Percentiles rank a stretch among this genome's conserved stretches.
These are phyloP conservation scores for Ormyrus labotus DNA, from an alignment of 2,888 invertebrate genomes.

Conservation along the genomic window DNA sequence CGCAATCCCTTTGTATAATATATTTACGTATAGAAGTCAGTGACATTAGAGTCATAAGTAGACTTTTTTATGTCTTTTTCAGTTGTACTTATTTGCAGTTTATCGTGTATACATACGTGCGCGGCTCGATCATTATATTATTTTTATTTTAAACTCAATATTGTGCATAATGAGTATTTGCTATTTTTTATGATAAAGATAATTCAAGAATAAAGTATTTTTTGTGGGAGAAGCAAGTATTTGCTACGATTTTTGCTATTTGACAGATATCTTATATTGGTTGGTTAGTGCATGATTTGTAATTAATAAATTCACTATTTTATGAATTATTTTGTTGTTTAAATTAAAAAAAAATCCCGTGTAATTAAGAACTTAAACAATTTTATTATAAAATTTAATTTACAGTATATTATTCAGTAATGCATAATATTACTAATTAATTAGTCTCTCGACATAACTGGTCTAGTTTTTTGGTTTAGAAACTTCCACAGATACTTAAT, in stretches of 20 bases:
- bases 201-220: conserved; percentile 60
- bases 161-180: conserved; percentile 62
- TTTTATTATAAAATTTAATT: conserved; percentile 30
- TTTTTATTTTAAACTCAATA: conserved; percentile 59
- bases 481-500: conserved; percentile 85
- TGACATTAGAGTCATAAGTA: conserved; percentile 50
- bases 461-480: conserved; percentile 89
- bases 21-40: conserved; percentile 58
- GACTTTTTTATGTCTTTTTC: conserved; percentile 54
- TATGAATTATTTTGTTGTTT: conserved; percentile 55
- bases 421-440: conserved; percentile 1
- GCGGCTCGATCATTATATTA: conserved; percentile 46
- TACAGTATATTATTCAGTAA: conserved; percentile 2
- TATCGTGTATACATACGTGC: conserved; percentile 43
- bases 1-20: conserved; percentile 66
- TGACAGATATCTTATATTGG: conserved; percentile 64
- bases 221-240: conserved; percentile 59
- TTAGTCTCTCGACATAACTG: conserved; percentile 74
- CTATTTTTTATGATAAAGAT: conserved; percentile 62
- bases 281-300: conserved; percentile 65
- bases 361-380: neutral
- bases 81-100: conserved; percentile 60
- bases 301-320: conserved; percentile 69
- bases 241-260: conserved; percentile 61
- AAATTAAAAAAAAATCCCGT: neutral